Percentiles rank a stretch among this genome's conserved stretches.
Evolutionary conservation across 2,888 invertebrate genomes (phyloP).

Genomic region (Acanthosepion lycidas): DNA sequence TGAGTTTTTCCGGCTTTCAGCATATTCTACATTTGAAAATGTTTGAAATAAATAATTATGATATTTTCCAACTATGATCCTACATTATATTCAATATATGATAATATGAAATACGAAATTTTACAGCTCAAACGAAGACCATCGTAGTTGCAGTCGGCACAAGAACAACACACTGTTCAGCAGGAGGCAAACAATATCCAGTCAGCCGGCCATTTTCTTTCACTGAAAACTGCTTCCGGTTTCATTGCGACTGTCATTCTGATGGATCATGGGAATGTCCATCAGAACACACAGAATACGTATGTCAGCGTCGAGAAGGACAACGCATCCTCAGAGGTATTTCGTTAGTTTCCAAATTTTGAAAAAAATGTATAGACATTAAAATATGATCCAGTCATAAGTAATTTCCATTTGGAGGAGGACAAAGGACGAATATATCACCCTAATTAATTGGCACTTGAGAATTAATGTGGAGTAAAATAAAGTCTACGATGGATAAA

Average conservation of each 20-base stretch:
- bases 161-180: neutral
- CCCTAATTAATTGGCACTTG: no score
- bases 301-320: slow-evolving; percentile 1
- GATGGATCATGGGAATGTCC: slow-evolving; percentile 59
- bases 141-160: neutral
- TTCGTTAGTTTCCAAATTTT: no score
- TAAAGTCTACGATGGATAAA: no score
- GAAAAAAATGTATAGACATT: no score
- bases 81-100: no score
- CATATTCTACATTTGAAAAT: no score
- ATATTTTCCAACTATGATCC: no score
- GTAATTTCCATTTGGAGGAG: no score
- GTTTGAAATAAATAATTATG: no score
- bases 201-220: slow-evolving; percentile 48
- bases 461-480: no score
- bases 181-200: neutral
- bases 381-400: no score
- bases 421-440: no score
- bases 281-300: slow-evolving; percentile 24
- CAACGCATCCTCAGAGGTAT: neutral
- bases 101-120: neutral
- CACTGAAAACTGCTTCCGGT: slow-evolving; percentile 56
- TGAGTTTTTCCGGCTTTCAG: neutral
- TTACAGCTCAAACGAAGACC: neutral
- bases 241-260: slow-evolving; percentile 57